These are phyloP conservation scores for Pollicipes pollicipes DNA, from an alignment of 1,140 invertebrate genomes.

Conservation along the genomic window DNA sequence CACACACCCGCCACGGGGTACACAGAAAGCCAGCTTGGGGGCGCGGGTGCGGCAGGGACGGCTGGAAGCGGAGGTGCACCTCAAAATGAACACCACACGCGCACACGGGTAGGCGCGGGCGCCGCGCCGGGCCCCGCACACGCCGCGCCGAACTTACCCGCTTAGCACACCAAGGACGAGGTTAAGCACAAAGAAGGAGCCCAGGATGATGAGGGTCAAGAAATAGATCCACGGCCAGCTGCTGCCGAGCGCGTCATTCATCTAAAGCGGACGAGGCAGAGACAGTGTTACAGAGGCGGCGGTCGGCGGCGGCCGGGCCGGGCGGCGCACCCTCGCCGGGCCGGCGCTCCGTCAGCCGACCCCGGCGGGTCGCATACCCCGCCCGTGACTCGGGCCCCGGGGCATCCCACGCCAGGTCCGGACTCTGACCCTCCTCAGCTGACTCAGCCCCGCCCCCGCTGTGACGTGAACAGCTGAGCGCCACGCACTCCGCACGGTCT, in stretches of 20 bases:
- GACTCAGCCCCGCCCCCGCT: too few species aligned
- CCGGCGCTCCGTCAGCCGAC: too few species aligned
- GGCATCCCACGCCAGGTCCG: too few species aligned
- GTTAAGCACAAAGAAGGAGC: conserved; percentile 99
- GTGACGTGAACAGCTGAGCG: too few species aligned
- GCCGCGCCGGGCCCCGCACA: conserved; percentile 47
- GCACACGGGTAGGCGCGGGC: conserved; percentile 33
- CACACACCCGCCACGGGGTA: neutral
- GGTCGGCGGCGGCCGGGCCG: neutral
- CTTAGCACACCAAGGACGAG: conserved; percentile 99
- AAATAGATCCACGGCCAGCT: conserved; percentile 99
- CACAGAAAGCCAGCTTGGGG: conserved; percentile 9
- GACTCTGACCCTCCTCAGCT: too few species aligned
- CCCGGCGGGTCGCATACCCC: neutral
- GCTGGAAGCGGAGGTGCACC: conserved; percentile 7
- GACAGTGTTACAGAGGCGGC: too few species aligned
- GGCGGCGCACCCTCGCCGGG: too few species aligned
- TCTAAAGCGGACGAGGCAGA: conserved; percentile 39
- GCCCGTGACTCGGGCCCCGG: neutral
- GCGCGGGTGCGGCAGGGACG: conserved; percentile 8
- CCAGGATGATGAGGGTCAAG: conserved; percentile 98
- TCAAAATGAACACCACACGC: conserved; percentile 1
- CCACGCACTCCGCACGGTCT: too few species aligned
- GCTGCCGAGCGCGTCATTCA: conserved; percentile 96
- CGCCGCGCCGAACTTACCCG: conserved; percentile 52